Conservation (phyloP, 2,113 vertebrate species). For the Istiophorus platypterus region DNA sequence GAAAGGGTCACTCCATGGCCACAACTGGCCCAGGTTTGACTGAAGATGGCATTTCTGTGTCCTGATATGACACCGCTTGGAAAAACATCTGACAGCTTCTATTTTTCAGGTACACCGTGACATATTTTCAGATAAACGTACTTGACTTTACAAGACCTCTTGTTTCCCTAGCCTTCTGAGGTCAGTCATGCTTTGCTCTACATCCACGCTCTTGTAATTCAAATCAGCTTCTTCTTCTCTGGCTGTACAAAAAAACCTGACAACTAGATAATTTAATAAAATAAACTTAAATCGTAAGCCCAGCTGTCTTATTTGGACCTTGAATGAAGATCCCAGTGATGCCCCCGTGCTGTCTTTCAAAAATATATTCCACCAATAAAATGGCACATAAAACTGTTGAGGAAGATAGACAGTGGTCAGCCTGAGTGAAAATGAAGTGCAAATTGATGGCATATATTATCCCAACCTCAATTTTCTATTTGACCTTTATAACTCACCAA, state of each 20-base stretch:
- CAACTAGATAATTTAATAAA: slow-evolving; percentile 21
- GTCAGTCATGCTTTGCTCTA: neutral
- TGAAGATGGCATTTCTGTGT: neutral
- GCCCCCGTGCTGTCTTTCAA: slow-evolving; percentile 29
- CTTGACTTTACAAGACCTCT: neutral
- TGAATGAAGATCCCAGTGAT: slow-evolving; percentile 13
- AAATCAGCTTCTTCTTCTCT: neutral
- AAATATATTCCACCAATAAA: slow-evolving; percentile 43
- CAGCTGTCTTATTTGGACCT: neutral
- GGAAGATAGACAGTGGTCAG: slow-evolving; percentile 40
- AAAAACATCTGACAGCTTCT: slow-evolving; percentile 21
- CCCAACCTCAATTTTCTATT: slow-evolving; percentile 51
- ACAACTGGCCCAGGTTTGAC: neutral
- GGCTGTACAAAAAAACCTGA: neutral
- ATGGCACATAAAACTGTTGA: slow-evolving; percentile 38
- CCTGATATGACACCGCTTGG: neutral
- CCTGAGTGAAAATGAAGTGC: slow-evolving; percentile 48
- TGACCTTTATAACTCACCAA: slow-evolving; percentile 54
- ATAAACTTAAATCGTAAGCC: slow-evolving; percentile 12
- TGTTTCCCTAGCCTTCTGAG: neutral
- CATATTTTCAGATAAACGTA: neutral
- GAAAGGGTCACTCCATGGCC: slow-evolving; percentile 7
- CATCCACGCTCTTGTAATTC: slow-evolving; percentile 5
- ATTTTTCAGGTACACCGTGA: slow-evolving; percentile 4
- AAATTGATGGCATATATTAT: slow-evolving; percentile 65